Evolutionary conservation across 2,113 vertebrate species (phyloP).

Genomic region (Pygoscelis antarcticus): DNA sequence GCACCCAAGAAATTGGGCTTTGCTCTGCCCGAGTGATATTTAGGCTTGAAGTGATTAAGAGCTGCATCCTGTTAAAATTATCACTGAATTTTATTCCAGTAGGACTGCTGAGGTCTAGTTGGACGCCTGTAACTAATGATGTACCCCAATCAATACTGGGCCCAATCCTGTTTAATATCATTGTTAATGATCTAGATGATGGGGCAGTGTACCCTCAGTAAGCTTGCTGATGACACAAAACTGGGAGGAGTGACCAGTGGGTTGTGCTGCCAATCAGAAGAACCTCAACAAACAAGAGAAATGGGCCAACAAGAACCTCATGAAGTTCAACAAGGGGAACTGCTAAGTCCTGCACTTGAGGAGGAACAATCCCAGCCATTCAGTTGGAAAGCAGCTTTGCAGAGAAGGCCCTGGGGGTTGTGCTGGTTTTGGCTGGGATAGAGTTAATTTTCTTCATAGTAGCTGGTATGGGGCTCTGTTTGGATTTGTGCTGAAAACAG

Average conservation of each 20-base stretch:
- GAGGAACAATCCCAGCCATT: not conserved
- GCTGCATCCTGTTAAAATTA: not conserved
- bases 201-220: not conserved
- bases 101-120: not conserved
- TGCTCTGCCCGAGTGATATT: not conserved
- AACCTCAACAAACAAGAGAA: not conserved
- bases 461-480: too few relatives aligned
- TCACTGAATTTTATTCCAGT: not conserved
- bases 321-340: not conserved
- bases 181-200: not conserved
- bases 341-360: not conserved
- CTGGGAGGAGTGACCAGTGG: accelerated
- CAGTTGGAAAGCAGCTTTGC: not conserved
- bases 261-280: not conserved
- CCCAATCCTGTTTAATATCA: not conserved
- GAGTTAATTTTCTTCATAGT: too few relatives aligned
- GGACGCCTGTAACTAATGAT: not conserved
- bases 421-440: too few relatives aligned
- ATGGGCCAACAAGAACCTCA: not conserved
- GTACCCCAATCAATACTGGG: not conserved
- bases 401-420: not conserved
- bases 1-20: not conserved
- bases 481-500: too few relatives aligned
- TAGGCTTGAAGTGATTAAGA: not conserved
- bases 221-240: not conserved